Percentiles rank a stretch among this genome's conserved stretches.
These are phyloP conservation scores for Mantis religiosa DNA, from an alignment of 2,888 invertebrate species.

Conservation along the genomic window DNA sequence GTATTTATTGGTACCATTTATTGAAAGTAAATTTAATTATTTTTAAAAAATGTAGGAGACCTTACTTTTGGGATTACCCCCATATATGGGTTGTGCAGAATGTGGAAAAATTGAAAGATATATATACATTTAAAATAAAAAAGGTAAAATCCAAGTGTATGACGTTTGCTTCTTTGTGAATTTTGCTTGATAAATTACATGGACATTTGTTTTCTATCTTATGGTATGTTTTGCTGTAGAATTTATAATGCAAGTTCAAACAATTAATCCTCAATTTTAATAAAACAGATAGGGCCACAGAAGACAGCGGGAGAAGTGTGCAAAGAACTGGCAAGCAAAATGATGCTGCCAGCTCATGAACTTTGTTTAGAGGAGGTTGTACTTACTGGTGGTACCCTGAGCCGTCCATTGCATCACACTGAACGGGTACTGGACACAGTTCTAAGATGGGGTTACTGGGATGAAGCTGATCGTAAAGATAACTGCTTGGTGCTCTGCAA, in stretches of 20 bases:
- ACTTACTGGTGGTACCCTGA: constrained; percentile 67
- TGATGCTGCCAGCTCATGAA: constrained; percentile 57
- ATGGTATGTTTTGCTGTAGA: no score
- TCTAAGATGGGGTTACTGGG: constrained; percentile 84
- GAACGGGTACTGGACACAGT: constrained; percentile 67
- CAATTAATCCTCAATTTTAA: background rate
- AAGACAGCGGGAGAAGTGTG: constrained; percentile 74
- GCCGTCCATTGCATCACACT: constrained; percentile 72
- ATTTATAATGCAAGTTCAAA: background rate
- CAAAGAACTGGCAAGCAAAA: constrained; percentile 62
- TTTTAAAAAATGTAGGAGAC: no score
- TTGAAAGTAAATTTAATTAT: no score
- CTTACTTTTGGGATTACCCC: no score
- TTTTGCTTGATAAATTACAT: no score
- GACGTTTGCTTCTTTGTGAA: no score
- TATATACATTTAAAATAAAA: no score
- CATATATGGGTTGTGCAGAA: no score
- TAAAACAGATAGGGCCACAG: constrained; percentile 64
- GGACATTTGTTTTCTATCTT: no score
- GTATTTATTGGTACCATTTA: no score
- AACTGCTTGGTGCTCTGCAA: constrained; percentile 68
- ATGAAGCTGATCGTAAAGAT: constrained; percentile 76
- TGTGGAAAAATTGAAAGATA: no score
- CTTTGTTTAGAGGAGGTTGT: constrained; percentile 72
- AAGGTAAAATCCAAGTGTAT: no score